Base-by-base conservation (phyloP, 2,888 invertebrate genomes). In the Erannis defoliaria region DNA sequence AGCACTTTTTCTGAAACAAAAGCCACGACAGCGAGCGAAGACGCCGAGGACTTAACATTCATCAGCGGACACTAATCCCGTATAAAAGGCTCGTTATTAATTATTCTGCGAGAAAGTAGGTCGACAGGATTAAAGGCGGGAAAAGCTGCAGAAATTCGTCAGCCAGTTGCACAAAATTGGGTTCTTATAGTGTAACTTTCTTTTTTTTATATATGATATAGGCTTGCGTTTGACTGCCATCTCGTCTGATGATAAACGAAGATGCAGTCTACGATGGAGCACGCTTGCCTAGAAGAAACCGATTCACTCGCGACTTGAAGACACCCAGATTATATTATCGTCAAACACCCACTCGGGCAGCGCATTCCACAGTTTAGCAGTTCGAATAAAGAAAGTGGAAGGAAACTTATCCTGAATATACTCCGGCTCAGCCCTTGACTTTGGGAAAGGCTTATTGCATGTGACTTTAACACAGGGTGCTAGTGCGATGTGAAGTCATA, bases 1-100 rank as follows among this genome's bases (percentile, higher is more conserved):
- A 5, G 37, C 26, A 33, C 16, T 48, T 40, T 54, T 58, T 54
- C 29, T 50, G 42, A 40, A 54, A 57, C 50, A 54, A 49, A 53
- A 57, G 53, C 57, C 42, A 38, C 45, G 42, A 51, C 42, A 48
- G 56, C 33, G 29, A 35, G 48, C 56, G 21, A 40, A 63, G 51
- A 58, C 38, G 55, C 40, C 51, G 45, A 46, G 14, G 49, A 45
- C 45, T 55, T 55, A 40, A 58, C 54, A 49, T 66, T 63, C 61
- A 62, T 46, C 62, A 62, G 51, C 53, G 55, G 50, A 64, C 64
- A 59, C 62, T 64, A 66, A 67, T 67, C 64, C 58, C 42, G 58
- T 62, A 58, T 70, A 54, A 67, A 64, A 65, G 46, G 55, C 64
- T 65, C 55, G 55, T 60, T 66, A 66, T 67, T 67, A 70, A 70